Percentiles rank a stretch among this genome's conserved stretches.
phyloP scores from a whole-genome alignment of 2,113 vertebrate genomes.

The Sorex araneus region DNA sequence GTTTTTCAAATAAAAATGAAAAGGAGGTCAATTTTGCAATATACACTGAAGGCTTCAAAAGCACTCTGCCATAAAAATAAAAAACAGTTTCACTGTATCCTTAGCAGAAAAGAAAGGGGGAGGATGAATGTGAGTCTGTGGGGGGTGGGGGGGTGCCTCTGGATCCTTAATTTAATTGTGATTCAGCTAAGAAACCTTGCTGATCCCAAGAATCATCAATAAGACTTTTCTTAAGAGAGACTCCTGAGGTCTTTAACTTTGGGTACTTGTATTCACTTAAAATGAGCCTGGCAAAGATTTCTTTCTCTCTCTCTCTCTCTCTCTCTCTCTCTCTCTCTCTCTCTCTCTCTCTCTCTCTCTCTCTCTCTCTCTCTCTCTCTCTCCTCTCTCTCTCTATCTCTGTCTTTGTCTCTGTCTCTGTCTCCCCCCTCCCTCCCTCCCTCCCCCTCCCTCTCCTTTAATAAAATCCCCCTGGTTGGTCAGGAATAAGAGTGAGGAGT shows the following conservation, averaged over 20 bases:
- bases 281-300: no score
- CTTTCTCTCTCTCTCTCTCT: background rate
- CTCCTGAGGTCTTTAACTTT: background rate
- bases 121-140: fast-evolving
- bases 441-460: background rate
- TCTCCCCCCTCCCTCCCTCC: no score
- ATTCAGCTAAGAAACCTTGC: background rate
- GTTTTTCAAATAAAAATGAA: conserved; percentile 23
- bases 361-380: no score
- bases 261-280: background rate
- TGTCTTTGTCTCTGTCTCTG: no score
- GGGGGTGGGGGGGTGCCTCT: no score
- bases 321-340: no score
- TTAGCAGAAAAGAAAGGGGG: background rate
- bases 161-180: background rate
- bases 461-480: conserved; percentile 62
- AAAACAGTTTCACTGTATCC: background rate
- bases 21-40: background rate
- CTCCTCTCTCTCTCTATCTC: no score
- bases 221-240: conserved; percentile 16
- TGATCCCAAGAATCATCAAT: background rate
- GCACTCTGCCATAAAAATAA: background rate
- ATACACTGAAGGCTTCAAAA: conserved; percentile 26
- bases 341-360: no score
- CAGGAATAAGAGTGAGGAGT: background rate